Base-by-base conservation (phyloP, 2,888 invertebrate genomes). In the Teinopalpus imperialis region DNA sequence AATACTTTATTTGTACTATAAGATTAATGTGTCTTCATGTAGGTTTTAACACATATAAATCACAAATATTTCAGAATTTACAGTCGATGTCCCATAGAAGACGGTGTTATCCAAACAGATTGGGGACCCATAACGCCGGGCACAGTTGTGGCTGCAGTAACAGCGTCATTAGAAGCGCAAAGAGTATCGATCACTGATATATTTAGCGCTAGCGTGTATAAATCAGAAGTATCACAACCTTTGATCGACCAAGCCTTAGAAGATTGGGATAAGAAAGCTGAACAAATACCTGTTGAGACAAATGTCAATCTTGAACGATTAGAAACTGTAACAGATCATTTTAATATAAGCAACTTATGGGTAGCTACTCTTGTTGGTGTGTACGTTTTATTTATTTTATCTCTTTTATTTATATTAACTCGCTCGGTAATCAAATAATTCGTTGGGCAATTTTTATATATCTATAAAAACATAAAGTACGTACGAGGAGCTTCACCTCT, bases 31-130 rank as follows among this genome's bases (percentile, higher is more conserved):
- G n/a, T n/a, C n/a, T n/a, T n/a, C n/a, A n/a, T n/a, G n/a, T n/a
- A n/a, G n/a, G n/a, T n/a, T n/a, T n/a, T n/a, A n/a, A n/a, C n/a
- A n/a, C n/a, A n/a, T n/a, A n/a, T n/a, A n/a, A n/a, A n/a, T n/a
- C n/a, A n/a, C n/a, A n/a, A n/a, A n/a, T n/a, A n/a, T 8, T 73
- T 70, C 31, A 87, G 88, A 56, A 63, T 77, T 13, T 59, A 65
- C 40, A 90, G 90, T 57, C 69, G 88, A 56, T 93, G 93, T 63
- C 93, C 93, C 0, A 81, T 91, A 48, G 93, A 93, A 79, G 85
- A 89, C 21, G 94, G 94, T 1, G 91, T 93, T 0, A 77, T 94
- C 5, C 83, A 90, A 62, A 92, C 92, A 0, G 78, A 86, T 2
- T 93, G 90, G 88, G 93, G 92, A 1, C 87, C 91, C 0, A 67